Evolutionary conservation across 2,888 invertebrate genomes (phyloP).

Genomic region (Hydriomena furcata): DNA sequence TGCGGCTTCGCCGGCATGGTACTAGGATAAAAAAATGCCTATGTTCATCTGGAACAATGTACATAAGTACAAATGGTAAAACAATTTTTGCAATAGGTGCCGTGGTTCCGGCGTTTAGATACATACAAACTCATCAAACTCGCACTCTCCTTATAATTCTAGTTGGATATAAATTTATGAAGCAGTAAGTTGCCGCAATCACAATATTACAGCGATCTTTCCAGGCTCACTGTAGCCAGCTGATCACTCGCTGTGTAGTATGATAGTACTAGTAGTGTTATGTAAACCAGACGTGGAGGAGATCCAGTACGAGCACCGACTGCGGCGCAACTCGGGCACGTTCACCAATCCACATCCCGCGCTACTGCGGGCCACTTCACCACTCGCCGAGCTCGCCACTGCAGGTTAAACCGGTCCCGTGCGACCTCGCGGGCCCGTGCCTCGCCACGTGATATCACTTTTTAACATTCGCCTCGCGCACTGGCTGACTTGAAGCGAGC

Average conservation of each 20-base stretch:
- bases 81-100: no score
- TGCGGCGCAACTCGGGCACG: slow-evolving; percentile 73
- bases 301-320: slow-evolving; percentile 62
- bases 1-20: no score
- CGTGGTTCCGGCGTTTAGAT: no score
- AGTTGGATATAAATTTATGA: no score
- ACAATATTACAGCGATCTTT: background rate
- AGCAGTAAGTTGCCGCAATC: no score
- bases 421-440: background rate
- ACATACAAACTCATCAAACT: no score
- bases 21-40: no score
- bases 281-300: slow-evolving; percentile 41
- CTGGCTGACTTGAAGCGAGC: slow-evolving; percentile 1
- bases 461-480: slow-evolving; percentile 7
- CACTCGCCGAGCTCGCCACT: slow-evolving; percentile 75
- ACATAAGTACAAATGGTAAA: no score
- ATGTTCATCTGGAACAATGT: no score
- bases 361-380: slow-evolving; percentile 66
- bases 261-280: slow-evolving; percentile 16
- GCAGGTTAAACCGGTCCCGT: slow-evolving; percentile 59
- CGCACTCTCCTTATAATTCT: no score
- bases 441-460: background rate
- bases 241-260: background rate
- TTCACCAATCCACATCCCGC: slow-evolving; percentile 75
- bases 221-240: no score